A percentile compares a stretch with the other conserved stretches of the same genome.
Conservation (phyloP, 2,888 invertebrate genomes). For the Xestia xanthographa region DNA sequence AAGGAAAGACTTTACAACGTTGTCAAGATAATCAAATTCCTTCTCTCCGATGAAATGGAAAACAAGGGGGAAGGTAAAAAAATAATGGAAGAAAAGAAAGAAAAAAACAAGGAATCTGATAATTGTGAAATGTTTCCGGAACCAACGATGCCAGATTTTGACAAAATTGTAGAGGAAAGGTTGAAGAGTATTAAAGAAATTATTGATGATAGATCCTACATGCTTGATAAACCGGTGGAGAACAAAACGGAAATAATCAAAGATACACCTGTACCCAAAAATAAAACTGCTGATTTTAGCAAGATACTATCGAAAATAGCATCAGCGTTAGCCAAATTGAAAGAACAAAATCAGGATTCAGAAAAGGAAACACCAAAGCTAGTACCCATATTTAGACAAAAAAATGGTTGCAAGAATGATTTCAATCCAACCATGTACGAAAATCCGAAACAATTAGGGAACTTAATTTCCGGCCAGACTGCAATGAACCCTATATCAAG, state of each 20-base stretch:
- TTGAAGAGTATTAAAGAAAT: conserved; percentile 33
- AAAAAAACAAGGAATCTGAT: conserved; percentile 25
- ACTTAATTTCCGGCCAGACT: conserved; percentile 39
- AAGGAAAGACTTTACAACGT: conserved; percentile 67
- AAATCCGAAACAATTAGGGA: conserved; percentile 33
- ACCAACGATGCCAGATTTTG: conserved; percentile 23
- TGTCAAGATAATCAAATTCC: conserved; percentile 62
- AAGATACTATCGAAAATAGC: conserved; percentile 54
- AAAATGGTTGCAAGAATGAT: conserved; percentile 28
- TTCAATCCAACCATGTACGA: conserved; percentile 35
- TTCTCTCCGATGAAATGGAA: conserved; percentile 63
- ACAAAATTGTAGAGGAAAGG: conserved; percentile 52
- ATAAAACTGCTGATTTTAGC: conserved; percentile 51
- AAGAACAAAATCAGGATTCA: conserved; percentile 40
- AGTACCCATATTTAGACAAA: conserved; percentile 49
- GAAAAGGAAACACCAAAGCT: conserved; percentile 57
- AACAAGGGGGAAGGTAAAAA: conserved; percentile 17
- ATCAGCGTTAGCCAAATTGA: conserved; percentile 55
- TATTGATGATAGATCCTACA: conserved; percentile 30
- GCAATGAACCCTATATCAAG: conserved; percentile 44
- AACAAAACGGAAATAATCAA: conserved; percentile 25
- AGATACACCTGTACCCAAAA: conserved; percentile 18
- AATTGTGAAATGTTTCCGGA: conserved; percentile 4
- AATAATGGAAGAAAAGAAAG: conserved; percentile 13
- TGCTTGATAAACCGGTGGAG: conserved; percentile 25